Base-by-base conservation (phyloP, 64 coral and sea anemone genomes). In the Actinia tenebrosa region DNA sequence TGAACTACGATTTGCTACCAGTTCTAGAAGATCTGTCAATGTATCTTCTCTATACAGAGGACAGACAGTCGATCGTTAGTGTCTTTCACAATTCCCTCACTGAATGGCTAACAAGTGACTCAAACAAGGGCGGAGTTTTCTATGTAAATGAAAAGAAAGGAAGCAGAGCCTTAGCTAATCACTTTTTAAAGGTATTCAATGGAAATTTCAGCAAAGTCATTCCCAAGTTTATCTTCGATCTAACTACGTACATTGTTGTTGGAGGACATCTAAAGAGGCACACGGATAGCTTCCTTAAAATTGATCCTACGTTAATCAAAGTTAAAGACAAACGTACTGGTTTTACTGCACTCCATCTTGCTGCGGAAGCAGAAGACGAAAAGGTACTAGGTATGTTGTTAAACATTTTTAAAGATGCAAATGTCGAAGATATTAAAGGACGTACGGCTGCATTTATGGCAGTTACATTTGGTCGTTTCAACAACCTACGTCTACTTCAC, bases 31-130 rank as follows among this genome's bases (percentile, higher is more conserved):
- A 92, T 17, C 77, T 95, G 23, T 91, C 87, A 16, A 86, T 87
- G 45, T 95, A 88, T 77, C 52, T 95, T 22, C 87, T 87, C 42
- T 86, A 89, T 69, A 63, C 84, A 10, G 53, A 79, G 23, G 85
- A 20, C 80, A 42, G 45, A 80, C 81, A 82, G 81, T 25, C n/a
- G 25, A 84, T 37, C 3, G 45, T 91, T 10, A 88, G 84, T 8
- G 17, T 95, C 20, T 95, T 86, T 77, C 93, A 95, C 62, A 46
- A 72, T 37, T 91, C 93, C 14, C 71, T 95, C 44, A 85, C 80
- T 7, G 93, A 95, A 47, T 95, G 93, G 93, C 83, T 95, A 17
- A 91, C 93, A 17, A 86, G 87, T n/a, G 61, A 91, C 10, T 47
- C 56, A 5, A 91, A 83, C 53, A 86, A 50, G 44, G 89, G 89